phyloP scores from a whole-genome alignment of 2,888 invertebrate genomes.

The Drosophila rubida region DNA sequence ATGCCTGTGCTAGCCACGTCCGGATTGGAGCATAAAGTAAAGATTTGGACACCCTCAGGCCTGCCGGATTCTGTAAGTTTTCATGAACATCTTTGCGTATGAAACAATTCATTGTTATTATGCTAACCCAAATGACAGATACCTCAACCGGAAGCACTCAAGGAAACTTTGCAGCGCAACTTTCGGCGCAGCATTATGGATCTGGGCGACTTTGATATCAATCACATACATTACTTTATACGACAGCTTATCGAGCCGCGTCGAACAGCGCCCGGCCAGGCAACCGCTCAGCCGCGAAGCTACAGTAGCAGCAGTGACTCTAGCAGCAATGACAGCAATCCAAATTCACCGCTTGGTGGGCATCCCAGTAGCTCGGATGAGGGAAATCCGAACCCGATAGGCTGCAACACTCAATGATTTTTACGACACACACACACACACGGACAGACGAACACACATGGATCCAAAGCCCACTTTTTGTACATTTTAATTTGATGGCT shows the following conservation, averaged over 20 bases:
- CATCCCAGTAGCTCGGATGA: slow-evolving; percentile 46
- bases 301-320: slow-evolving; percentile 5
- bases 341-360: neutral
- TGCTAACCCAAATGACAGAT: slow-evolving; percentile 13
- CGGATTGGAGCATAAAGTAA: slow-evolving; percentile 96
- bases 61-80: slow-evolving; percentile 61
- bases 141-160: slow-evolving; percentile 41
- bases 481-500: slow-evolving; percentile 9
- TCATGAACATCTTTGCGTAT: no score
- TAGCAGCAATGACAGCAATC: slow-evolving; percentile 38
- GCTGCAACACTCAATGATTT: slow-evolving; percentile 73
- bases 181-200: slow-evolving; percentile 63
- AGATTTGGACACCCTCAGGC: slow-evolving; percentile 93
- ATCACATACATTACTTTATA: slow-evolving; percentile 81
- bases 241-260: slow-evolving; percentile 75
- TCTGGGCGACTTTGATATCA: slow-evolving; percentile 69
- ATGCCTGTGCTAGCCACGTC: slow-evolving; percentile 93
- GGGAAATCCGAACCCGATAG: slow-evolving; percentile 47
- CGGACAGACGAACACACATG: neutral
- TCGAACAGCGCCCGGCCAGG: slow-evolving; percentile 8
- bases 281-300: neutral
- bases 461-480: slow-evolving; percentile 34
- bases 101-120: no score
- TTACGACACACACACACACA: neutral
- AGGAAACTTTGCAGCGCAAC: slow-evolving; percentile 77